Base-by-base conservation (phyloP, 2,888 invertebrate genomes). In the Xylocampa areola region DNA sequence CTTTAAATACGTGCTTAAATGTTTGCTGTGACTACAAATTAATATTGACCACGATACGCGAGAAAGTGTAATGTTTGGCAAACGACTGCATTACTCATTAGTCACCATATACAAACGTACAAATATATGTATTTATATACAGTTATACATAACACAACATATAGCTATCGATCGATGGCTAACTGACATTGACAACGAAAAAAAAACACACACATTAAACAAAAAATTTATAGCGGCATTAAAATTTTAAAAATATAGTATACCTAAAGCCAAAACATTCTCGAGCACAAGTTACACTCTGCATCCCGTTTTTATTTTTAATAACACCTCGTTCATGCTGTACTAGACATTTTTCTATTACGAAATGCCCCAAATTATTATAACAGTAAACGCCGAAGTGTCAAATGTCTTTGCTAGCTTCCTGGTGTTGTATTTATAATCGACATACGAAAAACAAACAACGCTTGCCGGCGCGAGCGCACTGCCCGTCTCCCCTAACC, bases 401-500 rank as follows among this genome's bases (percentile, higher is more conserved):
- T 87, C 87, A 78, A 81, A 79, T 87, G 82, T 86, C 86, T 70
- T 52, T 47, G 62, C 73, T 76, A 60, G 80, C 89, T 91, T 91
- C 92, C 90, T 89, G 87, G 87, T 88, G 85, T 84, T 82, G 84
- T 91, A 91, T 92, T 92, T 92, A 92, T 91, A 91, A 85, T 87
- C 86, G 88, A 88, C 90, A 88, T 76, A 80, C 86, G 86, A 91
- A 93, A 92, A 93, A 92, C 88, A 93, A 92, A 91, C 91, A 91
- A 90, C 78, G 81, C 85, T 79, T 70, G 76, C 86, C 86, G 87
- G 86, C 81, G 45, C 72, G 72, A 51, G 61, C 77, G 69, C 68
- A 52, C 57, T 60, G 54, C 57, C 52, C 25, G 33, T 58, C 64
- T 47, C 54, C 54, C 50, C 63, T 60, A 64, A 57, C 63, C 62